These are phyloP conservation scores for Xestobium rufovillosum DNA, from an alignment of 2,888 invertebrate genomes.

Conservation along the genomic window DNA sequence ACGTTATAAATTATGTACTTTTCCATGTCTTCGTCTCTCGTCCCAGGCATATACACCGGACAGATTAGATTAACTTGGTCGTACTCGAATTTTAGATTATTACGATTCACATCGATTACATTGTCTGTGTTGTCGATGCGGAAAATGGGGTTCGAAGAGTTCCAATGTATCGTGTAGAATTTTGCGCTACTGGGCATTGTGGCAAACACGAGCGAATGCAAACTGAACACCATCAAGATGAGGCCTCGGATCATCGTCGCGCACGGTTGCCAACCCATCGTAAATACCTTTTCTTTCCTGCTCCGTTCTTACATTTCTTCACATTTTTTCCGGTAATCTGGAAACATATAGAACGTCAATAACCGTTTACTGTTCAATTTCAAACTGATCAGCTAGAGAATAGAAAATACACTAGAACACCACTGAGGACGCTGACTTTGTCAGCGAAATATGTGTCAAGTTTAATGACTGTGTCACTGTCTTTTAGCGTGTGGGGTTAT, in stretches of 20 bases:
- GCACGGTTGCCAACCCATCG: slow-evolving; percentile 29
- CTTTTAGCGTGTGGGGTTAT: too few species aligned
- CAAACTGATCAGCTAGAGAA: too few species aligned
- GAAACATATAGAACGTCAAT: too few species aligned
- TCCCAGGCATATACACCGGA: slow-evolving; percentile 82
- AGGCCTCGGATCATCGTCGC: slow-evolving; percentile 32
- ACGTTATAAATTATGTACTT: slow-evolving; percentile 96
- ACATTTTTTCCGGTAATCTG: too few species aligned
- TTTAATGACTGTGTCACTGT: too few species aligned
- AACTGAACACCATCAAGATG: slow-evolving; percentile 33
- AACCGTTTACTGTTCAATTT: too few species aligned
- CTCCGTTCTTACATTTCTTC: too few species aligned
- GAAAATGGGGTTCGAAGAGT: slow-evolving; percentile 52
- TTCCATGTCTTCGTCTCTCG: slow-evolving; percentile 81
- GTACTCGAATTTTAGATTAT: slow-evolving; percentile 82
- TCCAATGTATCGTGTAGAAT: slow-evolving; percentile 44
- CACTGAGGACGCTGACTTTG: too few species aligned
- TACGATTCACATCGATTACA: slow-evolving; percentile 92
- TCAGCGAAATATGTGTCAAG: too few species aligned
- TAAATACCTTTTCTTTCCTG: slow-evolving; percentile 13
- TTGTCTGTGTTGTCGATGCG: slow-evolving; percentile 97
- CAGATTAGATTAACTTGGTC: slow-evolving; percentile 95
- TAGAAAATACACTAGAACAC: too few species aligned
- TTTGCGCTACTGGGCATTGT: slow-evolving; percentile 41
- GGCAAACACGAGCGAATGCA: slow-evolving; percentile 33